Percentiles rank a stretch among this genome's conserved stretches.
phyloP scores from a whole-genome alignment of 1,140 invertebrate genomes.

The Cydia splendana region DNA sequence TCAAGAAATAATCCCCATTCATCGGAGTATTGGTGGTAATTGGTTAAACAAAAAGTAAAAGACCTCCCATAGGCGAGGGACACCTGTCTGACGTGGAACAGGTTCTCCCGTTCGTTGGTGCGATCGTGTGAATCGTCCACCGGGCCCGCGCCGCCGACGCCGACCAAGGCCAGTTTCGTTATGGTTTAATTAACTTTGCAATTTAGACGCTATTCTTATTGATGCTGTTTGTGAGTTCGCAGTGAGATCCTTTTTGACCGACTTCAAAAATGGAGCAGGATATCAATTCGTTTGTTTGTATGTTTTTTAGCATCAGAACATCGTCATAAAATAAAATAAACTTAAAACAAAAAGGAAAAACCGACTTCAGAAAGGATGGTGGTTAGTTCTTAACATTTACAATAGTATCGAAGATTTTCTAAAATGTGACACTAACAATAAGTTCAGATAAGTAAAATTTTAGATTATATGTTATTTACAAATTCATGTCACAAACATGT shows the following conservation, averaged over 20 bases:
- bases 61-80: conserved; percentile 42
- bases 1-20: not conserved
- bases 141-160: conserved; percentile 1
- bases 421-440: no score
- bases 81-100: conserved; percentile 63
- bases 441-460: no score
- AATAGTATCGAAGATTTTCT: no score
- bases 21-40: conserved; percentile 38
- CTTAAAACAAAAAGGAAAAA: no score
- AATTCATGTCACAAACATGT: not conserved
- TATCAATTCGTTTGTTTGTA: no score
- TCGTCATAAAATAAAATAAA: no score
- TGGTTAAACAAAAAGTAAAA: conserved; percentile 45
- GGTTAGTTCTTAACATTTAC: no score
- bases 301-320: no score
- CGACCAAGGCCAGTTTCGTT: conserved; percentile 28
- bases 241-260: not conserved
- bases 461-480: not conserved
- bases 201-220: conserved; percentile 7
- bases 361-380: no score
- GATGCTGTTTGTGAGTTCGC: not conserved
- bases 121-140: conserved; percentile 57
- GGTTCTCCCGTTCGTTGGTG: conserved; percentile 51
- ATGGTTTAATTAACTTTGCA: conserved; percentile 29
- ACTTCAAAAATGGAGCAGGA: no score